Conservation (phyloP, 2,113 vertebrate species). For the Anguilla rostrata region DNA sequence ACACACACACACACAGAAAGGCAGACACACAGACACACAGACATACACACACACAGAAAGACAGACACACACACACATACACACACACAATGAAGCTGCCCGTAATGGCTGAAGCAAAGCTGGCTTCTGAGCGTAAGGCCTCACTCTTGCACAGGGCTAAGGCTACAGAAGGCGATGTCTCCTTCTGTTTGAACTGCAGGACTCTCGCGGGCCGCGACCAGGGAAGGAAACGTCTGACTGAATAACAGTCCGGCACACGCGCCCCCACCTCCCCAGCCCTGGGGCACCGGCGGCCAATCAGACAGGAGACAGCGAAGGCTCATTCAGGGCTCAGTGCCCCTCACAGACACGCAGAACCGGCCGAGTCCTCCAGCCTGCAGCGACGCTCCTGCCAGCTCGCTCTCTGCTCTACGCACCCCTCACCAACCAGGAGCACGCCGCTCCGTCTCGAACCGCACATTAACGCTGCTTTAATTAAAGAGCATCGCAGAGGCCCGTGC, state of each 20-base stretch:
- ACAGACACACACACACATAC: conserved; percentile 21
- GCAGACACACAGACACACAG: neutral
- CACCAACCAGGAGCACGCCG: neutral
- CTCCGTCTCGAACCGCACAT: neutral
- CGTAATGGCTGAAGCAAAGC: neutral
- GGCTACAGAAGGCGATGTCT: neutral
- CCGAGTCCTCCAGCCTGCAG: too few species aligned
- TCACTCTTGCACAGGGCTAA: neutral
- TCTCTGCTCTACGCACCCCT: too few species aligned
- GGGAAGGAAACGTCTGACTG: neutral
- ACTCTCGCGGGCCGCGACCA: neutral
- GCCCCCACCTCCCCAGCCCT: neutral
- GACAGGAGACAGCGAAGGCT: neutral
- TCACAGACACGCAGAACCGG: neutral
- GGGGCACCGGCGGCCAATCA: neutral
- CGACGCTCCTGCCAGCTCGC: too few species aligned
- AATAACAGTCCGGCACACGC: neutral
- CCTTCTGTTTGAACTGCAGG: neutral
- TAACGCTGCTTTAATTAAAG: neutral
- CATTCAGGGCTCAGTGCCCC: neutral
- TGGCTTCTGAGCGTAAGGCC: neutral
- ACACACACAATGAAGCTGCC: neutral
- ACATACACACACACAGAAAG: conserved; percentile 34
- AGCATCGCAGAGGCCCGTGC: neutral
- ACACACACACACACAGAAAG: conserved; percentile 28